Base-by-base conservation (phyloP, 2,113 vertebrate genomes). In the Syngnathoides biaculeatus region DNA sequence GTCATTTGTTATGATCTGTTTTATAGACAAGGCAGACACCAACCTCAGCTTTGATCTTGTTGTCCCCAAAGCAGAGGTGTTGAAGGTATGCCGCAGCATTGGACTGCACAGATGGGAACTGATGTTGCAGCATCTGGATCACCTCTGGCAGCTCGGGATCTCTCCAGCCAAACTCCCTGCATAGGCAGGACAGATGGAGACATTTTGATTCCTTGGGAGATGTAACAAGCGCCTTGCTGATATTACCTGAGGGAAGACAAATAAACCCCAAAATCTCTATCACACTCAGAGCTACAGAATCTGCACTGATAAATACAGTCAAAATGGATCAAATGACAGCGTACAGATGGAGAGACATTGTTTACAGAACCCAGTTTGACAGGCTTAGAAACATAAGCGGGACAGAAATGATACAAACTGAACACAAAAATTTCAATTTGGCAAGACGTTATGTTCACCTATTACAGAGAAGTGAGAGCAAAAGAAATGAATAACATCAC, bases 1-100 rank as follows among this genome's bases (percentile, higher is more conserved):
- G 70, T 56, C n/a, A 1, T 48, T 65, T 12, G 11, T 55, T 2
- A 27, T 19, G 20, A 59, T 11, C 17, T 5, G 30, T 38, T 59
- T 59, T 20, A 58, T 40, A 42, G n/a, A 42, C 13, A 15, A 64
- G 12, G 56, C 10, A 67, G 7, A 50, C 24, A 83, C 87, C 58
- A 89, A 99, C 98, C 96, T 99, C 98, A 9, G 95, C 94, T 94
- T 99, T 99, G 90, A 98, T 98, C 91, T 98, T 98, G 90, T 98
- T 98, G 93, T 99, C 98, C 92, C 98, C 97, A 0, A 98, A 99
- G 85, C 98, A 99, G 75, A 99, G 94, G 86, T 99, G 98, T 57
- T 99, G 98, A 67, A 99, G 92, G 75, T 99, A 99, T 75, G 98
- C 98, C 65, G 98, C 98, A 56, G 98, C 98, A 8, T 99, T 99